A percentile compares a stretch with the other conserved stretches of the same genome.
Evolutionary conservation across 2,888 invertebrate genomes (phyloP).

Genomic region (Orthonychiurus folsomi): DNA sequence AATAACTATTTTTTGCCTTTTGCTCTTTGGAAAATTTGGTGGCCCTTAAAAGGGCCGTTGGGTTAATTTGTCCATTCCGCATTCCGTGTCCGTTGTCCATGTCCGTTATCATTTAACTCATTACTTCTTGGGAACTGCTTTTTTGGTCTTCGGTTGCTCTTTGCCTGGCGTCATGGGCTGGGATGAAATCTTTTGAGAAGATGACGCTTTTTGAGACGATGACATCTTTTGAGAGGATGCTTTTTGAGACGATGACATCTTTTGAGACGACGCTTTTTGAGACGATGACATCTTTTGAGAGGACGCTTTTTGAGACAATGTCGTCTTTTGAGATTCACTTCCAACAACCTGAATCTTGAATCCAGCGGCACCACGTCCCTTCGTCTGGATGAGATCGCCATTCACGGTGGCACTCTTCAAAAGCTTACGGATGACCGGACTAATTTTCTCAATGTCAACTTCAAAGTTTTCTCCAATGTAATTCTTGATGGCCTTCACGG

Average conservation of each 20-base stretch:
- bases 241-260: constrained; percentile 13
- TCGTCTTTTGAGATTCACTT: no score
- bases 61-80: constrained; percentile 1
- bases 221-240: background rate
- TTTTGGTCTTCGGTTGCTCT: background rate
- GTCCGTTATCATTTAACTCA: no score
- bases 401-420: constrained; percentile 52
- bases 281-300: constrained; percentile 22
- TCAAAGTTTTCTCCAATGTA: constrained; percentile 54
- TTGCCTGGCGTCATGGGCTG: background rate
- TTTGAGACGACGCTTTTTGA: background rate
- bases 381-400: constrained; percentile 41
- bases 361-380: constrained; percentile 33
- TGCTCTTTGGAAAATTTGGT: constrained; percentile 21
- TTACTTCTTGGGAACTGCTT: background rate
- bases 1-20: background rate
- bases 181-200: constrained; percentile 9
- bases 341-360: no score
- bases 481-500: constrained; percentile 54
- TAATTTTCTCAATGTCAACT: constrained; percentile 52
- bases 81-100: background rate
- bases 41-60: constrained; percentile 22
- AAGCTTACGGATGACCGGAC: constrained; percentile 54
- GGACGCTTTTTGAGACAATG: no score
- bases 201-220: constrained; percentile 7